Evolutionary conservation across 2,113 vertebrate genomes (phyloP).

Genomic region (Lepisosteus osseus): DNA sequence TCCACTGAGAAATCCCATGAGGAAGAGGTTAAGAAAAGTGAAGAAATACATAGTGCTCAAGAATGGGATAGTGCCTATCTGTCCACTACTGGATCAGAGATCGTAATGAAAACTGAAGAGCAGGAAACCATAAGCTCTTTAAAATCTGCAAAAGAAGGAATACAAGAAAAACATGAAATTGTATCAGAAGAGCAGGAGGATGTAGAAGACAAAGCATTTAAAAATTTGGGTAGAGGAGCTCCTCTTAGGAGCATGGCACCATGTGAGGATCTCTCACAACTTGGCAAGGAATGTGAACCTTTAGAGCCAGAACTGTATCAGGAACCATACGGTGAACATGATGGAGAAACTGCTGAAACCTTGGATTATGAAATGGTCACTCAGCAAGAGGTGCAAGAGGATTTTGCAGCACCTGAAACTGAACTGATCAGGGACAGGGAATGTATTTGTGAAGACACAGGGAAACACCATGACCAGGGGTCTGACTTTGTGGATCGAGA

Average conservation of each 20-base stretch:
- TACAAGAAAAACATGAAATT: constrained; percentile 15
- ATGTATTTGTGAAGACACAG: constrained; percentile 21
- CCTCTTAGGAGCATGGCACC: constrained; percentile 52
- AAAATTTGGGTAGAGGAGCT: constrained; percentile 23
- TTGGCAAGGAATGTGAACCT: constrained; percentile 8
- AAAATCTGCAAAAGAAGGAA: constrained; percentile 23
- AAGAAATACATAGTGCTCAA: background rate
- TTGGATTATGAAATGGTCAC: constrained; percentile 74
- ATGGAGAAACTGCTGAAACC: constrained; percentile 65
- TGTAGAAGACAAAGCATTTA: constrained; percentile 45
- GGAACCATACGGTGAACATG: constrained; percentile 27
- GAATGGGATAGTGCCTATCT: background rate
- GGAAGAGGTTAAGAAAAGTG: background rate
- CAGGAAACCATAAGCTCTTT: background rate
- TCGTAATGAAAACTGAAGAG: background rate
- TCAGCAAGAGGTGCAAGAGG: constrained; percentile 67
- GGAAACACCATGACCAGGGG: constrained; percentile 43
- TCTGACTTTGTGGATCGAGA: constrained; percentile 50
- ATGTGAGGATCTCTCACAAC: constrained; percentile 49
- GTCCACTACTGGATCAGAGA: background rate
- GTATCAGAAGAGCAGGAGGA: constrained; percentile 33
- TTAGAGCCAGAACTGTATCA: constrained; percentile 20
- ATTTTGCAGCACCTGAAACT: constrained; percentile 43
- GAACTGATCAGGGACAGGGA: constrained; percentile 53
- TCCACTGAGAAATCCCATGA: background rate